Conservation (phyloP, 2,888 invertebrate genomes). For the Aleiodes alternator region DNA sequence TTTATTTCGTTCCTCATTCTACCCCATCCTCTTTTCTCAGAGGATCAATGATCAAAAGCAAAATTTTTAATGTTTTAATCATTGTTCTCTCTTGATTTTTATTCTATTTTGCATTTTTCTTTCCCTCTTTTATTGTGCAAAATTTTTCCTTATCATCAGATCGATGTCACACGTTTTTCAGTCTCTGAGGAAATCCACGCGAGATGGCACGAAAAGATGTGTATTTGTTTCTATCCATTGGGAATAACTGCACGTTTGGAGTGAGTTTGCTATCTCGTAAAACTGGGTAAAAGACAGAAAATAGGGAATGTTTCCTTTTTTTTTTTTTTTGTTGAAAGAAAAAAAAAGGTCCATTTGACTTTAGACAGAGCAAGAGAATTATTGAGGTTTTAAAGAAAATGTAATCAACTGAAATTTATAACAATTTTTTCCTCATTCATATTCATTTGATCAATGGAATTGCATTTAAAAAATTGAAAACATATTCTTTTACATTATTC, state of each 20-base stretch:
- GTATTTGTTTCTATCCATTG: slow-evolving; percentile 28
- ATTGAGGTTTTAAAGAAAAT: no score
- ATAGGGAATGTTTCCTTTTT: neutral
- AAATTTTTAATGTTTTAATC: no score
- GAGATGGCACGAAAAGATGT: slow-evolving; percentile 26
- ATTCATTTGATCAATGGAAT: no score
- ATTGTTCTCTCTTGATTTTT: neutral
- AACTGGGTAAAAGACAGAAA: slow-evolving; percentile 21
- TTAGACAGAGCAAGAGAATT: no score
- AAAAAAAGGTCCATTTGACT: no score
- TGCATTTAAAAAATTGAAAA: no score
- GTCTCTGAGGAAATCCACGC: slow-evolving; percentile 28
- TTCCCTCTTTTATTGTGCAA: slow-evolving; percentile 7
- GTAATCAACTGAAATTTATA: no score
- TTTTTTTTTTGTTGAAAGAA: no score
- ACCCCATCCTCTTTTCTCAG: neutral
- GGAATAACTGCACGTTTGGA: slow-evolving; percentile 24
- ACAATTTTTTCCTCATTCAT: no score
- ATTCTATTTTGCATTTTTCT: slow-evolving; percentile 12
- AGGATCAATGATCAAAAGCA: no score
- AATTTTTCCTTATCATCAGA: slow-evolving; percentile 9
- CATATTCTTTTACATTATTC: no score
- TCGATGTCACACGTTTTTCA: slow-evolving; percentile 18
- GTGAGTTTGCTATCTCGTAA: slow-evolving; percentile 22
- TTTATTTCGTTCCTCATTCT: slow-evolving; percentile 13